These are phyloP conservation scores for Leptinotarsa haldemani DNA, from an alignment of 2,888 invertebrate species.

Conservation along the genomic window DNA sequence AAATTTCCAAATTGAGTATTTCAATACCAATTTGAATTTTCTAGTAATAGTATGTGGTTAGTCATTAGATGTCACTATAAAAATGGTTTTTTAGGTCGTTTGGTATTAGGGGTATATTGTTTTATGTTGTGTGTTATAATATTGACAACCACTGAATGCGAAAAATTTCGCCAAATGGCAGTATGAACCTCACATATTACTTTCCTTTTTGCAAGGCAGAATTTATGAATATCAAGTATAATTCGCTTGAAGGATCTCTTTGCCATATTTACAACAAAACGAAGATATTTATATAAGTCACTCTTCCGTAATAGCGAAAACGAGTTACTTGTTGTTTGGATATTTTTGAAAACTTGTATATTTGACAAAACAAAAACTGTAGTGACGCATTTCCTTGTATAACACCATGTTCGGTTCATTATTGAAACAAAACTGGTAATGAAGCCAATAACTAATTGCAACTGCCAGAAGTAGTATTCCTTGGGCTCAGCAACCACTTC, in stretches of 20 bases:
- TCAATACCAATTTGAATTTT: constrained; percentile 64
- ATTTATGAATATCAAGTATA: background rate
- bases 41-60: constrained; percentile 54
- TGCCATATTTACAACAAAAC: constrained; percentile 19
- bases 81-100: constrained; percentile 63
- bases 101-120: constrained; percentile 64
- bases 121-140: constrained; percentile 62
- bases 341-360: background rate
- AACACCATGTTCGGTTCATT: too few relatives aligned
- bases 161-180: constrained; percentile 36
- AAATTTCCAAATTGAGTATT: constrained; percentile 65
- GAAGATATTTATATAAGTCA: background rate
- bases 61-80: constrained; percentile 63
- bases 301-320: too few relatives aligned
- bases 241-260: background rate
- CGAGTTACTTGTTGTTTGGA: background rate
- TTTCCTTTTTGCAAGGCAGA: constrained; percentile 44
- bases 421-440: too few relatives aligned
- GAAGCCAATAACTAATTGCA: constrained; percentile 39
- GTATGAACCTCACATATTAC: constrained; percentile 34
- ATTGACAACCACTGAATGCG: constrained; percentile 55
- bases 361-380: background rate
- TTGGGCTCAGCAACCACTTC: constrained; percentile 26
- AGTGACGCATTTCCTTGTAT: background rate
- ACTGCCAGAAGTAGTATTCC: constrained; percentile 45